Base-by-base conservation (phyloP, 2,113 vertebrate genomes). In the Meleagris gallopavo region DNA sequence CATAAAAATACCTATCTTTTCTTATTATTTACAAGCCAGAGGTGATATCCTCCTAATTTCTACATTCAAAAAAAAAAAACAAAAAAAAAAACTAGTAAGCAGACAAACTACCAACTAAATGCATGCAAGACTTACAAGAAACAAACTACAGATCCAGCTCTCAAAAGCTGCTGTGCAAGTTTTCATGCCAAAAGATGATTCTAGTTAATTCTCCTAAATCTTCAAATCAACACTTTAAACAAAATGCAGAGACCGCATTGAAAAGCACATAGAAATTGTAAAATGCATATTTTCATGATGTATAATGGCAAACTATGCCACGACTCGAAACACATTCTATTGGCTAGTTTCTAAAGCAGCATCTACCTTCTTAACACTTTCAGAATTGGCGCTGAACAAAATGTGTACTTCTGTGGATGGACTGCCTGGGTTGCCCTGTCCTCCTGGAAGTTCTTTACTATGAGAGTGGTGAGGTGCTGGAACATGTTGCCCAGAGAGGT, bases 281-380 rank as follows among this genome's bases (percentile, higher is more conserved):
- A 20, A 83, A 54, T 48, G 40, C 3, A 30, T 8, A 52, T 34
- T 19, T 13, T n/a, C 61, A 74, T 3, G 2, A 78, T 24, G 8
- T 22, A 8, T n/a, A 62, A 55, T 52, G 34, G 34, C 38, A 78
- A 64, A 30, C 27, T n/a, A 48, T 27, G 32, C 50, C 50, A 75
- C 30, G 32, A 57, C 30, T 69, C 15, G 12, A 9, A 8, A 54
- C 15, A 43, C 1, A 4, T 57, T 61, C 52, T 30, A 29, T 27
- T 30, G 52, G 52, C 52, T 29, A 27, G 27, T 27, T 54, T 54
- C 73, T 58, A 29, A 60, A 62, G 50, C 36, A 48, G 69, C 54
- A 92, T 81, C 81, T 95, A 91, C 65, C 75, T 93, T 90, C 70
- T 69, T 78, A 81, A 81, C 57, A 41, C 25, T 65, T 66, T 32